Evolutionary conservation across 2,888 invertebrate species (phyloP).

Genomic region (Ectemnius lituratus): DNA sequence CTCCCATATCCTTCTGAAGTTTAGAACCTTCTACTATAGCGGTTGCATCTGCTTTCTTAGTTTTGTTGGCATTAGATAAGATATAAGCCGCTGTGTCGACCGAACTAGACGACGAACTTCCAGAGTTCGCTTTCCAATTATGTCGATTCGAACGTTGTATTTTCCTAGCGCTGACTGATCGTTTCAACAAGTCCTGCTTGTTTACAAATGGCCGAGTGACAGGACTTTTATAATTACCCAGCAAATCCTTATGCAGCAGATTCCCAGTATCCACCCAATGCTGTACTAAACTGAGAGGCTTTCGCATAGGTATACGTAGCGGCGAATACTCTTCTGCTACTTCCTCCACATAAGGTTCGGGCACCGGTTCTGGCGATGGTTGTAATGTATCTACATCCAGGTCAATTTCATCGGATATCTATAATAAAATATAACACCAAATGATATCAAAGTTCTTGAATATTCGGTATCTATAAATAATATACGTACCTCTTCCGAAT

Average conservation of each 20-base stretch:
- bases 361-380: background rate
- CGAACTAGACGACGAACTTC: slow-evolving; percentile 59
- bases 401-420: slow-evolving; percentile 54
- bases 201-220: slow-evolving; percentile 53
- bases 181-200: slow-evolving; percentile 40
- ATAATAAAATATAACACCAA: slow-evolving; percentile 48
- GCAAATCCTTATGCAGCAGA: slow-evolving; percentile 47
- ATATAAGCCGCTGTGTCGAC: slow-evolving; percentile 71
- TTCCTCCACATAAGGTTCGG: background rate
- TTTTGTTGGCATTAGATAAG: slow-evolving; percentile 64
- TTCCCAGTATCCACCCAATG: slow-evolving; percentile 71
- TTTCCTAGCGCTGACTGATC: background rate
- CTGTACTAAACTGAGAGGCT: slow-evolving; percentile 59
- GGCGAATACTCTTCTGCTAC: slow-evolving; percentile 9
- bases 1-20: background rate
- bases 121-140: background rate
- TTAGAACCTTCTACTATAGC: slow-evolving; percentile 63
- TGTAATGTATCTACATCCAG: slow-evolving; percentile 46
- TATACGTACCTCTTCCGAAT: slow-evolving; percentile 3
- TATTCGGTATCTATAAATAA: slow-evolving; percentile 26
- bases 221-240: slow-evolving; percentile 22
- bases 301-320: slow-evolving; percentile 48
- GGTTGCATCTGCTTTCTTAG: slow-evolving; percentile 59
- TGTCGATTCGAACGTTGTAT: background rate
- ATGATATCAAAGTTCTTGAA: slow-evolving; percentile 47